Percentiles rank a stretch among this genome's conserved stretches.
These are phyloP conservation scores for Alentia gelatinosa DNA, from an alignment of 2,888 invertebrate species.

Conservation along the genomic window DNA sequence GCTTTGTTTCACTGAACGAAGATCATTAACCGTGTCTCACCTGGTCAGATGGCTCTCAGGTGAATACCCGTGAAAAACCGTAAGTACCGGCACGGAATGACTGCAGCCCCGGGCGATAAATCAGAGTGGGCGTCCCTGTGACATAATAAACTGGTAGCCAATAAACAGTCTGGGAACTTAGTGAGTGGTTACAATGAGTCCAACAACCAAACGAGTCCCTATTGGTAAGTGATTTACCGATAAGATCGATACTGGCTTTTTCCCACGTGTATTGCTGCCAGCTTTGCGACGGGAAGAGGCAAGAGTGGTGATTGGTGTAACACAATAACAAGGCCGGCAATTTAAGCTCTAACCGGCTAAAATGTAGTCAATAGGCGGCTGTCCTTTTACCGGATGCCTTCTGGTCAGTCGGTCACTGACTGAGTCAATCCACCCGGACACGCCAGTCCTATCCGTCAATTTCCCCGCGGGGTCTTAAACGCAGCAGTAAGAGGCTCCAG, in stretches of 20 bases:
- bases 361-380: background rate
- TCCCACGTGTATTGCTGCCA: background rate
- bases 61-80: no score
- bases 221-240: constrained; percentile 23
- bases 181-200: background rate
- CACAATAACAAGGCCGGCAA: background rate
- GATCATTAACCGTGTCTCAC: no score
- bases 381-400: background rate
- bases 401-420: background rate
- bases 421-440: background rate
- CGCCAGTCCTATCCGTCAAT: background rate
- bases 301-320: background rate
- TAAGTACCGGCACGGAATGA: no score
- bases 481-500: background rate
- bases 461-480: background rate
- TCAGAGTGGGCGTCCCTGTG: background rate
- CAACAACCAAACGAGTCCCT: constrained; percentile 20
- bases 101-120: background rate
- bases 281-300: background rate
- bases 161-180: constrained; percentile 8
- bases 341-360: background rate
- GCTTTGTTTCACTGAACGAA: no score
- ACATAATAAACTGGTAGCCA: background rate
- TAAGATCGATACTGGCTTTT: background rate
- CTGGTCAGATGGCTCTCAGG: no score